Base-by-base conservation (phyloP, 2,797 vertebrate species). In the Neosilurus hyrtlii region DNA sequence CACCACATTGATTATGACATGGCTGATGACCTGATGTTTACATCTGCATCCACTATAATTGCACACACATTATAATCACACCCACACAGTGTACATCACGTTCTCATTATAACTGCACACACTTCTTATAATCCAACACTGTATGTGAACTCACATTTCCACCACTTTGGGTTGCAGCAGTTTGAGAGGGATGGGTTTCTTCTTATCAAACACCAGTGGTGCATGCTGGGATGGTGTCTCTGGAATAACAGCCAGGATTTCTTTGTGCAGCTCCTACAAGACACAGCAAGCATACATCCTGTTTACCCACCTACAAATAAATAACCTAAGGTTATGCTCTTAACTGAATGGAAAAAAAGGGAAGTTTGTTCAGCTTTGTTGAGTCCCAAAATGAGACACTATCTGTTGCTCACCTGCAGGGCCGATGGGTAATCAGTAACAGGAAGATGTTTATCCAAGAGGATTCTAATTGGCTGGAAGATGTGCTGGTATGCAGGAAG, bases 141-240 rank as follows among this genome's bases (percentile, higher is more conserved):
- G 30, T 51, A 52, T 15, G 43, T 43, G 9, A 56, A 93, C 98
- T 95, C 92, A 99, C 98, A 99, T 95, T 95, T 96, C 95, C 61
- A 98, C 96, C 76, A 99, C 94, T 92, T 96, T 97, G 0, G 98
- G 97, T 0, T 95, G 97, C 86, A 96, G 95, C 59, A 99, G 92
- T 87, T 96, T 98, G 83, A 99, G 91, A 0, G 96, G 97, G 71
- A 96, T 94, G 0, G 97, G 96, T 84, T 96, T 97, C 92, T 94
- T 97, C 91, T 95, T 98, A 81, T 97, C 96, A 85, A 97, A 96
- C 61, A 96, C 86, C 63, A 99, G 89, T 0, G 91, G 94, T 16
- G 11, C 88, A 79, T 82, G 95, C 35, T 70, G 75, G 82, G 89
- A 89, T 0, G 80, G 86, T 16, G 86, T 90, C 0, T 51, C 77